Evolutionary conservation across 2,888 invertebrate species (phyloP).

Genomic region (Pteria penguin): DNA sequence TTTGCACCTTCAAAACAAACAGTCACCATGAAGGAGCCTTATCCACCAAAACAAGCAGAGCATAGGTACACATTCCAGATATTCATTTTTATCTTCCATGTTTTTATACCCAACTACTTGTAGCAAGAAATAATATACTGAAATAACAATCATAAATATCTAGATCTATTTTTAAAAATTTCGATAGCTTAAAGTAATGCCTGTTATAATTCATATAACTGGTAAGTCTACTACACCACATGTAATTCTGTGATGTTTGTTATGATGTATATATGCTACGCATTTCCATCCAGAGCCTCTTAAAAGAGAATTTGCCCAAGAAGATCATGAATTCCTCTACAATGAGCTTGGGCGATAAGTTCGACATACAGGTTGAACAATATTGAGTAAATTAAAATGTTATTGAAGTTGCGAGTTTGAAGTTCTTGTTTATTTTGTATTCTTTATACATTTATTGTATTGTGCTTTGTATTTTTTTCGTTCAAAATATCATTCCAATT

Average conservation of each 20-base stretch:
- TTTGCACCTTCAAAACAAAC: slow-evolving; percentile 26
- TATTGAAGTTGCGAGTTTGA: not conserved
- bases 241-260: no score
- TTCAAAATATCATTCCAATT: no score
- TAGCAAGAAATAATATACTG: no score
- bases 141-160: no score
- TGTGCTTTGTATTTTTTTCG: not conserved
- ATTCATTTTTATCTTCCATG: no score
- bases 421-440: not conserved
- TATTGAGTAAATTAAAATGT: not conserved
- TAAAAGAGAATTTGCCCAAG: slow-evolving; percentile 1
- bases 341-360: slow-evolving; percentile 7
- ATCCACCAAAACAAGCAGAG: not conserved
- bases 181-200: no score
- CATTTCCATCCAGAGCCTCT: slow-evolving; percentile 20
- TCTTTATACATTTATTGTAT: not conserved
- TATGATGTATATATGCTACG: no score
- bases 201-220: no score
- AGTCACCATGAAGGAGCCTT: no score
- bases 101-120: no score
- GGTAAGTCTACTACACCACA: no score
- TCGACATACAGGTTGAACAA: slow-evolving; percentile 3
- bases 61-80: slow-evolving; percentile 7
- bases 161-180: no score
- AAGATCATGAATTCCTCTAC: not conserved